Evolutionary conservation across 2,797 vertebrate genomes (phyloP).

Genomic region (Syngnathus acus): DNA sequence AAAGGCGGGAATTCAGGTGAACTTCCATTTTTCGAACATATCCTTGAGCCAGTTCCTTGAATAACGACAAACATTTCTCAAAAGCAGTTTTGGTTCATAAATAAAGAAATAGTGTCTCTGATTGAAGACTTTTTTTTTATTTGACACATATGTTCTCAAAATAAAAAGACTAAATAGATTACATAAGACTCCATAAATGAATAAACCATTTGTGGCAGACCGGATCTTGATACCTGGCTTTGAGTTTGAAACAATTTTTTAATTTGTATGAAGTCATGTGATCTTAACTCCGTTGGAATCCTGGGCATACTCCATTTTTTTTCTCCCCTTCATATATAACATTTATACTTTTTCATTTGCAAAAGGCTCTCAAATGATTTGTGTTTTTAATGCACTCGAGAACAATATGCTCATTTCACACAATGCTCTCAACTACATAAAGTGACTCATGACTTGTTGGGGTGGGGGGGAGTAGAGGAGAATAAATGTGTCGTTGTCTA

Average conservation of each 20-base stretch:
- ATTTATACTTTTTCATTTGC: constrained; percentile 28
- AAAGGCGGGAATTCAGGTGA: not conserved
- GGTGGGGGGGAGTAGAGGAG: not conserved
- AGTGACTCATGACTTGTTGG: not conserved
- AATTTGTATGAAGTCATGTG: not conserved
- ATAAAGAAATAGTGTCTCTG: not conserved
- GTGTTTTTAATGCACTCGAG: constrained; percentile 25
- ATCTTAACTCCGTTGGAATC: constrained; percentile 10
- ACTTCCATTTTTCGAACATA: constrained; percentile 15
- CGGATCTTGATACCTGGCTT: too few species aligned
- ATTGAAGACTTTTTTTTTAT: not conserved
- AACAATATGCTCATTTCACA: constrained; percentile 12
- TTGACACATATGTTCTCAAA: not conserved
- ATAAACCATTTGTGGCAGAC: not conserved
- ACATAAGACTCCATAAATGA: not conserved
- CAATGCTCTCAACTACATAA: constrained; percentile 3
- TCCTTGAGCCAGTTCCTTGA: not conserved
- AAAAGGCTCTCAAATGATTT: constrained; percentile 21
- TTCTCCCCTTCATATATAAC: constrained; percentile 6
- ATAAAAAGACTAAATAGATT: not conserved
- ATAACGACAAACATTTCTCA: too few species aligned
- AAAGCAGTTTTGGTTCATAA: not conserved
- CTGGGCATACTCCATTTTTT: constrained; percentile 5
- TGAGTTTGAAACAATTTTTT: not conserved
- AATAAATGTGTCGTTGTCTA: constrained; percentile 27